These are phyloP conservation scores for Trileptium ribeirensis DNA, from an alignment of 2,888 invertebrate species.

Conservation along the genomic window DNA sequence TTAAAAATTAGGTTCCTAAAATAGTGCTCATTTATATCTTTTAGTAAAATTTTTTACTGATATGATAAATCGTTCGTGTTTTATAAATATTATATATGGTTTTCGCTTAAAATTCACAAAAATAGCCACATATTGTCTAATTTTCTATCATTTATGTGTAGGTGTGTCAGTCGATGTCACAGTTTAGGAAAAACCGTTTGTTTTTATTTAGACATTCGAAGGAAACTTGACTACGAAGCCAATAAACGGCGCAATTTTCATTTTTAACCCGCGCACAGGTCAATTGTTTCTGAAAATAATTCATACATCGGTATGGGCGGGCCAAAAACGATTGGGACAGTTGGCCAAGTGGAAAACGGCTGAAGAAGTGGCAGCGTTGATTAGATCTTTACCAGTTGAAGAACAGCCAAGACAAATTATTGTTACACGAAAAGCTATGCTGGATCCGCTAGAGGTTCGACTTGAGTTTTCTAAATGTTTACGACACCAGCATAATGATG, in stretches of 20 bases:
- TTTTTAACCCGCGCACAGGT: constrained; percentile 97
- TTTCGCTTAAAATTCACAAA: constrained; percentile 11
- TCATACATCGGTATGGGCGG: constrained; percentile 99
- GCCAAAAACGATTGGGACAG: constrained; percentile 97
- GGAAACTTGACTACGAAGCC: constrained; percentile 98
- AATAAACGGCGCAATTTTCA: constrained; percentile 98
- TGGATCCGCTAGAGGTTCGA: constrained; percentile 95
- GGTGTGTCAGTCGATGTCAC: background rate
- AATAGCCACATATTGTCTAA: background rate
- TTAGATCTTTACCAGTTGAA: constrained; percentile 95
- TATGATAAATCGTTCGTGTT: background rate
- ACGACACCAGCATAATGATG: too few relatives aligned
- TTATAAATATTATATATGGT: background rate
- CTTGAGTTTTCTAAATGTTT: too few relatives aligned
- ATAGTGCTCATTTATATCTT: background rate
- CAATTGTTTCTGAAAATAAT: constrained; percentile 98
- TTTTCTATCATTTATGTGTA: background rate
- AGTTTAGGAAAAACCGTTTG: too few relatives aligned
- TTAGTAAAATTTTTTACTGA: background rate
- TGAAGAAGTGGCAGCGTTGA: constrained; percentile 97
- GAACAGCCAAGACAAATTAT: constrained; percentile 99
- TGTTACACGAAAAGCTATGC: constrained; percentile 98
- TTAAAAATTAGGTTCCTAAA: too few relatives aligned
- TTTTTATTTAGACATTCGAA: constrained; percentile 70
- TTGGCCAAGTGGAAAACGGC: constrained; percentile 99